Evolutionary conservation across 2,797 vertebrate species (phyloP), one percentile per base, ranked within the genome.

Genomic region (Peromyscus melanophrys): DNA sequence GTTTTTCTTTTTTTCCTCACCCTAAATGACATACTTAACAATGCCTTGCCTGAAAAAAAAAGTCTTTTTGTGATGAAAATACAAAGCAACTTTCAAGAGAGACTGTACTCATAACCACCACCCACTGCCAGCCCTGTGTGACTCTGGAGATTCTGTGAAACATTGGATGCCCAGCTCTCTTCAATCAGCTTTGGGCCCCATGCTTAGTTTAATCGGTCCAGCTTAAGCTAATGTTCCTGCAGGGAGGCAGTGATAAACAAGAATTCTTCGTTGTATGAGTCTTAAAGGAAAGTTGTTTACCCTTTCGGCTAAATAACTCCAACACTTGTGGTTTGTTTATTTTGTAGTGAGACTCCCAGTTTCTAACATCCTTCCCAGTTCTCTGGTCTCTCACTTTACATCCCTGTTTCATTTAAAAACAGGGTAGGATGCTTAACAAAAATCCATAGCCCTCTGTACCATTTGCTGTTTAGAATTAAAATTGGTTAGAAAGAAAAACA

Each of bases 341-440:
- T 93, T 71, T 91, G 49, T 77, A 25, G 37, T 92, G 77, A 89
- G 43, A 46, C 2, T 6, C 37, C 4, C 7, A 61, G 25, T 25
- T 49, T 40, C 67, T 59, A 23, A 37, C 14, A 17, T 27, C 55
- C 78, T 40, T n/a, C 46, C 6, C 37, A 34, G 14, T 63, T 75
- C 37, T 78, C 49, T 81, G 67, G 37, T 14, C 69, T 94, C 31
- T 52, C 31, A 11, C 34, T 29, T 82, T 14, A 43, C 27, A 76
- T 43, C 52, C 91, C 65, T 57, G 89, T 95, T 92, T 55, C 25
- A 29, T 76, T 93, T 92, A 40, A 91, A 63, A 76, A 14, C 1
- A 14, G 63, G 46, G 1, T 31, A 8, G 31, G 34, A 1, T 23
- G 34, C 21, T 27, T 11, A 11, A 55, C 16, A 59, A 63, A 91